A percentile compares a stretch with the other conserved stretches of the same genome.
Conservation (phyloP, 2,888 invertebrate genomes). For the Phyllotreta striolata region DNA sequence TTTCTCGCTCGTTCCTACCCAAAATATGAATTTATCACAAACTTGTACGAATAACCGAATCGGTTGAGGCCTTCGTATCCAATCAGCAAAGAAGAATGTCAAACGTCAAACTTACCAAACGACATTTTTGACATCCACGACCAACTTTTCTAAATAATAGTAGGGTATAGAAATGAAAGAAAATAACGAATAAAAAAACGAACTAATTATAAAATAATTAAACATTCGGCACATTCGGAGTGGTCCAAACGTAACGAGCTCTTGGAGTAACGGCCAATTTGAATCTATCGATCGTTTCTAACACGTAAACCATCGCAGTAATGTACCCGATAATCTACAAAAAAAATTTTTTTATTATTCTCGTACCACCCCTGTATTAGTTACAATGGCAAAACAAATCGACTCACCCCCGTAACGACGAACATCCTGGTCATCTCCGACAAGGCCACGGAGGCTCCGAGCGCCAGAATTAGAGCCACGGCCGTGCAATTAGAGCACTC, state of each 20-base stretch:
- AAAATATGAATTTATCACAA: no score
- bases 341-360: constrained; percentile 10
- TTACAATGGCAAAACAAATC: not conserved
- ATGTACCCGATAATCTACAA: constrained; percentile 46
- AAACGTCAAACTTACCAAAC: no score
- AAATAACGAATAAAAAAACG: no score
- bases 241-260: constrained; percentile 50
- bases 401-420: constrained; percentile 47
- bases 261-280: constrained; percentile 46
- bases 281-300: constrained; percentile 49
- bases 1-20: no score
- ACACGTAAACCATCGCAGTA: constrained; percentile 42
- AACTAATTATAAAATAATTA: not conserved
- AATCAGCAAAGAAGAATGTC: no score
- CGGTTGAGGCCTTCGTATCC: no score
- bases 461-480: constrained; percentile 30
- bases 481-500: constrained; percentile 39
- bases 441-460: constrained; percentile 37
- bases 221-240: constrained; percentile 49
- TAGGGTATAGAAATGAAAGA: no score
- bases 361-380: not conserved
- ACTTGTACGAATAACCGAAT: no score
- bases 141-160: no score
- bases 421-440: constrained; percentile 42
- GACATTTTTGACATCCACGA: no score